Base-by-base conservation (phyloP, 2,113 vertebrate species). In the Forbesichthys agassizii region DNA sequence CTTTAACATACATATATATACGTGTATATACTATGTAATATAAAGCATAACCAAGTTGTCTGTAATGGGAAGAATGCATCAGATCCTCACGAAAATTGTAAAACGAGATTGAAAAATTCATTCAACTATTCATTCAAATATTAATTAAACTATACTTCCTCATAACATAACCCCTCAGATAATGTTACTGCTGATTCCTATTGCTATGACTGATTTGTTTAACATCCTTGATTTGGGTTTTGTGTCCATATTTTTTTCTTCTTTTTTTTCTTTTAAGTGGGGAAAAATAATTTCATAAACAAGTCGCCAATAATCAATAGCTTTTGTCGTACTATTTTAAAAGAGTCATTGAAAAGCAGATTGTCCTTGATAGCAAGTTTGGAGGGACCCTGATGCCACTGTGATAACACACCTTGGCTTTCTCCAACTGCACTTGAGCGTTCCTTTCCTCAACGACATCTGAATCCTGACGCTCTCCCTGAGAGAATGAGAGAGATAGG, bases 401-500 rank as follows among this genome's bases (percentile, higher is more conserved):
- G 59, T 48, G 12, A 52, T 36, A 63, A 59, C 48, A 18, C 94
- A 98, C 98, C 95, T 98, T 98, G 73, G 98, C 96, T 86, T 98
- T 99, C 79, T 98, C 97, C 92, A 99, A 58, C 94, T 99, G 98
- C 71, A 95, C 95, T 93, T 96, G 96, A 82, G 98, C 98, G 74
- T 99, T 97, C 89, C 96, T 96, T 80, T 98, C 97, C 93, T 98
- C 91, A 88, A 93, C 93, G 54, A 93, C 93, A 91, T 97, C 96
- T 64, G 93, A 93, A 91, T 99, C 96, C 79, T 96, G 95, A 91
- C 95, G 97, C 92, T 99, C 98, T 92, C 98, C 98, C 98, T 99
- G 86, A 64, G 61, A 58, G 12, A 3, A 56, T 46, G 49, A 53
- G 12, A 33, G 7, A 33, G 7, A 54, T 5, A 36, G 46, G 70